Evolutionary conservation across 2,888 invertebrate genomes (phyloP).

Genomic region (Hedya salicella): DNA sequence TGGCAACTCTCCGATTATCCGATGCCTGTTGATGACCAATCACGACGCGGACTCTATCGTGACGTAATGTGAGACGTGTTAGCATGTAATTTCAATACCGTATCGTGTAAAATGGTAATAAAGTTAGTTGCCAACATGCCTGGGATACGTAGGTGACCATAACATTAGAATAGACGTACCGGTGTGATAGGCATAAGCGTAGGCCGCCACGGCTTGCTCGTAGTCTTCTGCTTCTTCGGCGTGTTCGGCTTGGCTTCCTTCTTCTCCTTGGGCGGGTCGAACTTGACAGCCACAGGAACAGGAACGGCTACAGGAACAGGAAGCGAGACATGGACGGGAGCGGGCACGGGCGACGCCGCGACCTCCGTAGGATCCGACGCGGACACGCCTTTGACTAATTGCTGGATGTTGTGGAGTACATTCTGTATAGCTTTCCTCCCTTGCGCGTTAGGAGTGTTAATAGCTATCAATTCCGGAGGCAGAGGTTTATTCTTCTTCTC

Average conservation of each 20-base stretch:
- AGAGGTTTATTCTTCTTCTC: slow-evolving; percentile 72
- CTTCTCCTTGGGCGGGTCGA: slow-evolving; percentile 61
- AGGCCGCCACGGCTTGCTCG: slow-evolving; percentile 89
- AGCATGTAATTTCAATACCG: too few relatives aligned
- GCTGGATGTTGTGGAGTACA: slow-evolving; percentile 79
- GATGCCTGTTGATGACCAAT: too few relatives aligned
- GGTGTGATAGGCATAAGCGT: slow-evolving; percentile 88
- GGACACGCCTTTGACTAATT: slow-evolving; percentile 77
- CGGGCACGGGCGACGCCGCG: slow-evolving; percentile 65
- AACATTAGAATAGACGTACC: slow-evolving; percentile 58
- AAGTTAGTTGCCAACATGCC: too few relatives aligned
- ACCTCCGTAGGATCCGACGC: slow-evolving; percentile 78
- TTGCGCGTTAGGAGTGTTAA: slow-evolving; percentile 80
- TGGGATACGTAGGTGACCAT: too few relatives aligned
- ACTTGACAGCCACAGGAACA: slow-evolving; percentile 58
- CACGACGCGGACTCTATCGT: too few relatives aligned
- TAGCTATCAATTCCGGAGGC: slow-evolving; percentile 86
- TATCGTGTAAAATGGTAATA: too few relatives aligned
- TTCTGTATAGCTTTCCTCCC: slow-evolving; percentile 79
- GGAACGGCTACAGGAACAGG: slow-evolving; percentile 57
- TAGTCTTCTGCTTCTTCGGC: slow-evolving; percentile 75
- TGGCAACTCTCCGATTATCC: too few relatives aligned
- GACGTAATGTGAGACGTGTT: too few relatives aligned
- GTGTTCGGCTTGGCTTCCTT: slow-evolving; percentile 68
- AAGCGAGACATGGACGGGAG: background rate